Evolutionary conservation across 23 tunicate genomes (phyloP), one percentile per base, ranked within the genome.

Genomic region (Botrylloides violaceus): DNA sequence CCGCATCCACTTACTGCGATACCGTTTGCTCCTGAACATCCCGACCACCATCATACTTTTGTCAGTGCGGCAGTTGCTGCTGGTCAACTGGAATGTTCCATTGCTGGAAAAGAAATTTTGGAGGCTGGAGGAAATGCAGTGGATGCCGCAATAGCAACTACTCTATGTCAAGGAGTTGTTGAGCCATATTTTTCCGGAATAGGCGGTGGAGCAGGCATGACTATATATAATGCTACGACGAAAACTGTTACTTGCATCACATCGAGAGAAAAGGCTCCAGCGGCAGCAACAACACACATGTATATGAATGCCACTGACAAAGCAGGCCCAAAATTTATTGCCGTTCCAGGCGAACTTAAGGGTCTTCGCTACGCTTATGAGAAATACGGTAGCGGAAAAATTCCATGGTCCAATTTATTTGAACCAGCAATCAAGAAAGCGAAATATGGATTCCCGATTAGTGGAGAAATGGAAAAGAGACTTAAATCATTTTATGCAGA

Each of bases 141-240:
- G 36, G 97, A 90, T 83, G 90, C 90, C n/a, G 89, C 97, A 5
- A 83, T 90, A 66, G 89, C 97, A 1, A 68, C 97, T 7, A 19
- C 72, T 49, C 66, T 90, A 27, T 90, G 97, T 47, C 76, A 90
- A 70, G 97, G 97, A 30, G 97, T 90, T 38, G 90, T 90, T 29
- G 90, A 90, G 49, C 90, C 97, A 24, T 65, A 90, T 9, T 83
- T 50, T 43, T 48, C 68, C 34, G 97, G 97, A 28, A 70, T 90
- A 62, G 90, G 97, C 83, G 27, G 56, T 78, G 61, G 39, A 1
- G 0, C 38, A 39, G 59, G 64, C 23, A 80, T 87, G 82, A 73
- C 77, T 1, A 77, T 77, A 36, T 87, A 64, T 38, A 87, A 87
- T 58, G 62, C 87, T 49, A 55, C 82, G 29, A 70, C 66, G 1